Evolutionary conservation across 2,888 invertebrate genomes (phyloP), one percentile per base, ranked within the genome.

Genomic region (Mystacides longicornis): DNA sequence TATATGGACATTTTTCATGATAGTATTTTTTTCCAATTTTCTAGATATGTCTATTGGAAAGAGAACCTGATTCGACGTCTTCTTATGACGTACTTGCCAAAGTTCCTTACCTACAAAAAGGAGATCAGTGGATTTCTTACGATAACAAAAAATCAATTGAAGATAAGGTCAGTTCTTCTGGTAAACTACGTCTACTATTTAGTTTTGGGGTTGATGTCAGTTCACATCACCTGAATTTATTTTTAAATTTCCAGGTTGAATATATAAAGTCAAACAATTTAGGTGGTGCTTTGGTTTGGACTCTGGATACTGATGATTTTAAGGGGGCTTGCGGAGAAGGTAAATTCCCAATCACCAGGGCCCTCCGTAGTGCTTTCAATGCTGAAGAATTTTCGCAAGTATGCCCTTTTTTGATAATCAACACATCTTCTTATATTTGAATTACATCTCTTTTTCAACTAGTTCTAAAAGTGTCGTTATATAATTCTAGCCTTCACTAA

Each of bases 91-190:
- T 67, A 0, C 65, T 68, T 20, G 81, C 83, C 23, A 70, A 77
- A 65, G 82, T 82, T 0, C 85, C 87, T 0, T 87, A 83, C 63
- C 80, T 82, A 1, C 76, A 74, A 60, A 73, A 69, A 33, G 78
- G 72, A 2, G 70, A 71, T 16, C 75, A 83, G 64, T 89, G 88
- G 88, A 71, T 87, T n/a, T 81, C 85, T 1, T 89, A 79, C 63
- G 88, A 89, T 58, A 71, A 83, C 62, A 65, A 68, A n/a, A 66
- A 70, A 51, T 86, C 86, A 9, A 67, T 83, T 5, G 63, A 64
- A 3, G 61, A 68, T 1, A 84, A 85, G 71, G 60, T 60, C 14
- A 7, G 37, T 37, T 27, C 5, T 7, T 27, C 11, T 27, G 5
- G 11, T 11, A n/a, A n/a, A n/a, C n/a, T n/a, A n/a, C n/a, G n/a